phyloP scores from a whole-genome alignment of 1,140 invertebrate genomes.

The Drosophila ambigua region DNA sequence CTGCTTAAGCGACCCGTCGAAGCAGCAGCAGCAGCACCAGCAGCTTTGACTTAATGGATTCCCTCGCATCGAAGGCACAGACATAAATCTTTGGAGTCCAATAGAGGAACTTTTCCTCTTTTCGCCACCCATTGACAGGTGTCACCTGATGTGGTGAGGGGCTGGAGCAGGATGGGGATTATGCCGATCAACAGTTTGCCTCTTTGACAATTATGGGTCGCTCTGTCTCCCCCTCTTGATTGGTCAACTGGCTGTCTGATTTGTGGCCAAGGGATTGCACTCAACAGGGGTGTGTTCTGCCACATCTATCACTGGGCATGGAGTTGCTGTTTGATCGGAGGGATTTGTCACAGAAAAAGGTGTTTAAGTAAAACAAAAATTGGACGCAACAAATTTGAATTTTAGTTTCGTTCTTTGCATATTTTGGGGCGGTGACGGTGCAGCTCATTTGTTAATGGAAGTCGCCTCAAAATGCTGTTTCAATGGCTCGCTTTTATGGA shows the following conservation, averaged over 20 bases:
- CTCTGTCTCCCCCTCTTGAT: slow-evolving; percentile 1
- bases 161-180: slow-evolving; percentile 6
- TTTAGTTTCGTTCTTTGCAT: background rate
- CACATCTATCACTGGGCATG: slow-evolving; percentile 30
- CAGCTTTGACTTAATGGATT: slow-evolving; percentile 76
- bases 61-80: slow-evolving; percentile 53
- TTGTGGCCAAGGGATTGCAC: slow-evolving; percentile 40
- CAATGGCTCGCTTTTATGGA: slow-evolving; percentile 65
- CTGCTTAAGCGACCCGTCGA: background rate
- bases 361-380: too few species aligned
- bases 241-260: slow-evolving; percentile 48
- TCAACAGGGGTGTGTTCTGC: slow-evolving; percentile 4
- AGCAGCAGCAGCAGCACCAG: slow-evolving; percentile 7
- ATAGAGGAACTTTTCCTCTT: slow-evolving; percentile 37
- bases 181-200: slow-evolving; percentile 77
- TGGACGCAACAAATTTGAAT: too few species aligned
- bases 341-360: too few species aligned
- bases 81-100: slow-evolving; percentile 68
- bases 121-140: slow-evolving; percentile 56
- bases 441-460: slow-evolving; percentile 65
- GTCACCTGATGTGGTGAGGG: slow-evolving; percentile 24
- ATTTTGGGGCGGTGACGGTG: slow-evolving; percentile 11
- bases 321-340: too few species aligned
- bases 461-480: slow-evolving; percentile 23
- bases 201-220: slow-evolving; percentile 61